Conservation (phyloP, 2,888 invertebrate genomes). For the Patella depressa region DNA sequence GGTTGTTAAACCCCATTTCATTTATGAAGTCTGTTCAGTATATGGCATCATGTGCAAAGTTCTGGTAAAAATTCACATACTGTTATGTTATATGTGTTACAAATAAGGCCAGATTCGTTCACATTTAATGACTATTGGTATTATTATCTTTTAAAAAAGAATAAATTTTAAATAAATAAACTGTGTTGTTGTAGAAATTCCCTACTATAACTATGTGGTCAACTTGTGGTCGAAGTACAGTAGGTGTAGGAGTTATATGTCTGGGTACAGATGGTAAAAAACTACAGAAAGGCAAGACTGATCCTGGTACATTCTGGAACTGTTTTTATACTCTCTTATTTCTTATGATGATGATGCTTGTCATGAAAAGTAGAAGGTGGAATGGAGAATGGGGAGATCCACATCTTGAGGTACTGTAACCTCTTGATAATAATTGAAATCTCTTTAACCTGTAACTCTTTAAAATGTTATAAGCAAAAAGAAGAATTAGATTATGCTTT, state of each 20-base stretch:
- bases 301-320: conserved; percentile 64
- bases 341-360: conserved; percentile 55
- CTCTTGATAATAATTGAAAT: too few relatives aligned
- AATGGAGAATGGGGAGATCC: conserved; percentile 37
- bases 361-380: conserved; percentile 53
- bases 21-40: too few relatives aligned
- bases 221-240: conserved; percentile 59
- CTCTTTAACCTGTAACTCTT: too few relatives aligned
- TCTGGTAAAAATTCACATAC: too few relatives aligned
- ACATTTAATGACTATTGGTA: too few relatives aligned
- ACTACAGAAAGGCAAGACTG: conserved; percentile 52
- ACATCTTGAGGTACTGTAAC: not conserved
- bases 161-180: not conserved
- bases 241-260: conserved; percentile 62
- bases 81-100: too few relatives aligned
- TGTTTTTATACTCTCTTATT: conserved; percentile 61
- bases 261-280: conserved; percentile 45
- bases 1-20: too few relatives aligned
- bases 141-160: not conserved
- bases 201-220: conserved; percentile 63
- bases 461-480: too few relatives aligned
- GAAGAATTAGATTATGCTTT: too few relatives aligned
- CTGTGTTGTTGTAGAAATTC: conserved; percentile 45
- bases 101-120: too few relatives aligned
- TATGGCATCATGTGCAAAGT: too few relatives aligned